Evolutionary conservation across 2,888 invertebrate species (phyloP), one percentile per base, ranked within the genome.

Genomic region (Bellardia pandia): DNA sequence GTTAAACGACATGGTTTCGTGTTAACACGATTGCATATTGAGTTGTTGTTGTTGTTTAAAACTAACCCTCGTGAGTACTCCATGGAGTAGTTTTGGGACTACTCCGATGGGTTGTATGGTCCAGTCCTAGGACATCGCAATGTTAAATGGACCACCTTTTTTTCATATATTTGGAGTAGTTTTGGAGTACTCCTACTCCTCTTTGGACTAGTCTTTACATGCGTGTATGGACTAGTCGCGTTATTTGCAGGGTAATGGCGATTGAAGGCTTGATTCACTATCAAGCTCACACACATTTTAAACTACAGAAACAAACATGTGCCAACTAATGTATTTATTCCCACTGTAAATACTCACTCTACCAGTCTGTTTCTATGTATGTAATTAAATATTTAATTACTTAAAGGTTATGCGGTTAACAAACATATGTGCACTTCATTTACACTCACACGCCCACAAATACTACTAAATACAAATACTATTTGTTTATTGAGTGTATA

Each of bases 401-500:
- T 14, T 45, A 56, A 42, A 77, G 77, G 68, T 45, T 66, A 68
- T 76, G 51, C 37, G 76, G 76, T 76, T 33, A 77, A 9, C 30
- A 66, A 51, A 40, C 30, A 75, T 48, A 48, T 11, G 42, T 37
- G 13, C n/a, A 40, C 40, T 37, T 14, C 2, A n/a, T 37, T 71
- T 71, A 42, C 42, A 58, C 14, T 42, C 16, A 42, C 16, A 64
- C 64, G 13, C 13, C 23, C 9, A 37, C 30, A 37, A 40, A 14
- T 53, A 3, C 37, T 5, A 37, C 6, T 40, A n/a, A n/a, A n/a
- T n/a, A 40, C 40, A 5, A 40, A 7, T 40, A 40, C 1, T 8
- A 7, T 8, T 8, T 8, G 8, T 7, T 2, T 42, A 42, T 33
- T 7, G 5, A 9, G 0, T 42, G 5, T 23, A 4, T 72, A 33